phyloP scores from a whole-genome alignment of 1,140 invertebrate species.

The Nephila pilipes region DNA sequence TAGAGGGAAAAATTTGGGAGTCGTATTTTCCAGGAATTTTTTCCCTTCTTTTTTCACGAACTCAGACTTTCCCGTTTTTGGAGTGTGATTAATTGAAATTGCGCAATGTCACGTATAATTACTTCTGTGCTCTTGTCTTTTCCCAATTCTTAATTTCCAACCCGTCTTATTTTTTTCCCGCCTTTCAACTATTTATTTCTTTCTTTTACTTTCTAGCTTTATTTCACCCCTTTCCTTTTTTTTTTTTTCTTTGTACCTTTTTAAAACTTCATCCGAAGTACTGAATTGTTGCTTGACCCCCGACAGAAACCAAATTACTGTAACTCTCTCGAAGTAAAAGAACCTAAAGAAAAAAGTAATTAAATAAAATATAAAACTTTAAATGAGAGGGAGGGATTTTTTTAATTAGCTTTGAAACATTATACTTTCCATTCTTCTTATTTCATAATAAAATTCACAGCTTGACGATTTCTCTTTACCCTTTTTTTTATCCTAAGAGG shows the following conservation, averaged over 20 bases:
- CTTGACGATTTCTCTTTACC: conserved; percentile 43
- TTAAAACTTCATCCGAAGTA: not conserved
- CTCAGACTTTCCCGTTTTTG: not conserved
- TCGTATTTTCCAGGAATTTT: not conserved
- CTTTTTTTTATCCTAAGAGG: not conserved
- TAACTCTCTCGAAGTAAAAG: not conserved
- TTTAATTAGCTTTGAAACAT: conserved; percentile 63
- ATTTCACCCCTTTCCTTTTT: not conserved
- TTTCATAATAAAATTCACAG: conserved; percentile 61
- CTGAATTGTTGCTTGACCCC: conserved; percentile 27
- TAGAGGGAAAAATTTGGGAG: conserved; percentile 19
- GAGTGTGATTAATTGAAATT: conserved; percentile 65
- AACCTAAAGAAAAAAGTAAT: not conserved
- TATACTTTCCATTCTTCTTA: conserved; percentile 58
- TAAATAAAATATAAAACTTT: conserved; percentile 9
- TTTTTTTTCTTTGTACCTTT: not conserved
- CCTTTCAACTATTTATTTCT: not conserved
- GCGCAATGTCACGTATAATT: conserved; percentile 60
- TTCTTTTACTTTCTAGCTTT: not conserved
- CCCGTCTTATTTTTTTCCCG: not conserved
- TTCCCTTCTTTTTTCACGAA: not conserved
- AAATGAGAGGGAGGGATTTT: conserved; percentile 13
- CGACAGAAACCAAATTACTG: conserved; percentile 16
- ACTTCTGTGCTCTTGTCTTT: conserved; percentile 29
- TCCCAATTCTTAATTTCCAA: not conserved